Evolutionary conservation across 2,888 invertebrate genomes (phyloP), one percentile per base, ranked within the genome.

Genomic region (Crioceris asparagi): DNA sequence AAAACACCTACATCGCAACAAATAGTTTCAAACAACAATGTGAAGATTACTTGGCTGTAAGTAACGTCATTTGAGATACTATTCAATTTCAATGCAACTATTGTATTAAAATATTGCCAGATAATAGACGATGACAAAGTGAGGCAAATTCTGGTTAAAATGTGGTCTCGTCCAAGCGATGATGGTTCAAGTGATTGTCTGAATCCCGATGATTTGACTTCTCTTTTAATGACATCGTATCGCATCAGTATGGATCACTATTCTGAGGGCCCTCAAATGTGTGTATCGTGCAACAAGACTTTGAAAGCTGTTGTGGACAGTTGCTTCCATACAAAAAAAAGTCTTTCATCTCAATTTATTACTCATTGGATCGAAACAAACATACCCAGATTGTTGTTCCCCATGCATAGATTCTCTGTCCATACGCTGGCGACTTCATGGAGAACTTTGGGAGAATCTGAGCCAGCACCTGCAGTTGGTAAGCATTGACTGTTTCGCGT

Each of bases 291-390:
- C 43, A 76, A 79, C 56, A 74, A 76, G 48, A 83, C 84, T 1
- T 65, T 87, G 34, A 67, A 75, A 32, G 74, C 84, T 2, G 81
- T 86, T 21, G 74, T 81, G 34, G 74, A 76, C 49, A 81, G 86
- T 12, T 87, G 87, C 58, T 88, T 86, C 66, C 83, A 86, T 60
- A 77, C 77, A 17, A 84, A 85, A 61, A 75, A 76, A 41, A 69
- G 70, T 32, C 72, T 88, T 47, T 83, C 83, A 34, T 68, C 77
- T 15, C 79, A 79, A 40, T 88, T 76, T 58, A 79, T 87, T 40
- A 75, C 78, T 35, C 83, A 86, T 57, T 90, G 88, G 88, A 69
- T 88, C 16, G 75, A 77, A 52, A 75, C 79, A 45, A 79, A 90
- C 65, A 79, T 83, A 41, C 83, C 83, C 26, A 69, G 86, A 29